Evolutionary conservation across 2,797 vertebrate species (phyloP).

Genomic region (Phrynocephalus vlangalii): DNA sequence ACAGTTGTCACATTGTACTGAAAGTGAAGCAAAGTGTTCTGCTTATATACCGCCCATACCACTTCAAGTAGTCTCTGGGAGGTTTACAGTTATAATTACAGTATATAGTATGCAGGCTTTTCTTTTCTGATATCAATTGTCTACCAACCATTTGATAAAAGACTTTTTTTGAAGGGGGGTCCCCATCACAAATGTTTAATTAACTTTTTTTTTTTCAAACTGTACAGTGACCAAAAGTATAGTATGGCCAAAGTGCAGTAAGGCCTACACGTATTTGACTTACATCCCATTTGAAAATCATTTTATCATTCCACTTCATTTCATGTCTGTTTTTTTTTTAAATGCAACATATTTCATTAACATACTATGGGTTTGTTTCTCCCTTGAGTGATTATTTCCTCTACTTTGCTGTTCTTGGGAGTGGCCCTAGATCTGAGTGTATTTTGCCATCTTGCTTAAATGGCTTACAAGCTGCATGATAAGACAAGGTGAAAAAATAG

Average conservation of each 20-base stretch:
- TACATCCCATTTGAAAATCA: no score
- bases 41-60: no score
- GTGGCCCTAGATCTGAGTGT: constrained; percentile 52
- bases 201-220: constrained; percentile 20
- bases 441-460: constrained; percentile 57
- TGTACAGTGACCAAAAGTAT: not conserved
- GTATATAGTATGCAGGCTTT: not conserved
- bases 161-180: not conserved
- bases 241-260: not conserved
- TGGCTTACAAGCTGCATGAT: constrained; percentile 44
- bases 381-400: constrained; percentile 31
- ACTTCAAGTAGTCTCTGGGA: no score
- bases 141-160: no score
- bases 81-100: no score
- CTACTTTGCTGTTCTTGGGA: constrained; percentile 33
- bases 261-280: not conserved
- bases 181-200: constrained; percentile 30
- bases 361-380: constrained; percentile 19
- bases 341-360: not conserved
- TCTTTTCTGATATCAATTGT: no score
- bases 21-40: not conserved
- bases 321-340: constrained; percentile 33
- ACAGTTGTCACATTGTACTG: not conserved
- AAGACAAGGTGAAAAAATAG: constrained; percentile 66
- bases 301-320: not conserved